Conservation (phyloP, 2,888 invertebrate genomes). For the Drosophila emarginata region DNA sequence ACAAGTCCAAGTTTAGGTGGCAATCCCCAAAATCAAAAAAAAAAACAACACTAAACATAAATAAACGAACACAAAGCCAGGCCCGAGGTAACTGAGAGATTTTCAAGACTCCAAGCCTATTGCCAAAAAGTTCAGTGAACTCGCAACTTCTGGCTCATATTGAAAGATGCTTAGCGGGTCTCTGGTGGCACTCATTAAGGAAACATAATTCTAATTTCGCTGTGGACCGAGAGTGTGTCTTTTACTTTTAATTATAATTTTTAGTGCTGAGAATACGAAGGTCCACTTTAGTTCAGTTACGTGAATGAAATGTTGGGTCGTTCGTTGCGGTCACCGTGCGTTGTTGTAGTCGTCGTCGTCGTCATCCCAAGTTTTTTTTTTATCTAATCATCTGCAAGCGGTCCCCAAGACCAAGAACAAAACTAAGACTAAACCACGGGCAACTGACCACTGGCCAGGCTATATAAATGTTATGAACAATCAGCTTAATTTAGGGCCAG, state of each 20-base stretch:
- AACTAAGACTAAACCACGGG: not conserved
- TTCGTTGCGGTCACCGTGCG: conserved; percentile 68
- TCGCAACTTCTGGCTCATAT: conserved; percentile 50
- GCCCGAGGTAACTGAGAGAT: conserved; percentile 18
- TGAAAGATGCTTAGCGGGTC: conserved; percentile 70
- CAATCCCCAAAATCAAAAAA: not conserved
- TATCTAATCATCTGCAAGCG: conserved; percentile 71
- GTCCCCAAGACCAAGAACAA: conserved; percentile 12
- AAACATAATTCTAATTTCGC: conserved; percentile 75
- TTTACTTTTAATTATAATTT: conserved; percentile 71
- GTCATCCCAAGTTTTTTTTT: conserved; percentile 31
- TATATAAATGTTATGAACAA: conserved; percentile 67
- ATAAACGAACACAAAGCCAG: not conserved
- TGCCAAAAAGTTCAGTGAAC: conserved; percentile 69
- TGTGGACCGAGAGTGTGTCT: conserved; percentile 48
- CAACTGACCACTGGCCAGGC: conserved; percentile 8
- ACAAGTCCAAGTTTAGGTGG: conserved; percentile 1
- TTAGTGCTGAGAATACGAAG: conserved; percentile 65
- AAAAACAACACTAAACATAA: too few relatives aligned
- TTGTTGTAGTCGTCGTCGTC: conserved; percentile 11
- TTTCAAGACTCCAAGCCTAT: conserved; percentile 13
- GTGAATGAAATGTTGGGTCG: conserved; percentile 54
- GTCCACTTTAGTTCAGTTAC: conserved; percentile 38
- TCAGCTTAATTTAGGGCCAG: conserved; percentile 53
- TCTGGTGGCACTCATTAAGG: conserved; percentile 71